These are phyloP conservation scores for Neuroterus valhalla DNA, from an alignment of 1,140 invertebrate species.

Conservation along the genomic window DNA sequence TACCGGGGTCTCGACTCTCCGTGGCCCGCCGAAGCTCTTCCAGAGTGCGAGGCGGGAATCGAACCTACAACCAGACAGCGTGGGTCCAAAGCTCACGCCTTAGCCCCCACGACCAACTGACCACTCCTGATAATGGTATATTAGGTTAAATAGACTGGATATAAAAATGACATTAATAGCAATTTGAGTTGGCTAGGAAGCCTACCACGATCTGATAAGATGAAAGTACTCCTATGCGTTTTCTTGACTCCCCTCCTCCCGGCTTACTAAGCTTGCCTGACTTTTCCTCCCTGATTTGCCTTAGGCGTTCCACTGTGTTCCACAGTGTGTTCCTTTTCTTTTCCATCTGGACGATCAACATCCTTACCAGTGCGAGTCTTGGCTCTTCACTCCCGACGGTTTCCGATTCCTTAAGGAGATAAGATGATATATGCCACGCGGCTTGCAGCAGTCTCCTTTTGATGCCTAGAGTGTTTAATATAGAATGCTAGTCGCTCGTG, in stretches of 20 bases:
- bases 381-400: constrained; percentile 50
- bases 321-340: constrained; percentile 28
- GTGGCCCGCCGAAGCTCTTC: too few species aligned
- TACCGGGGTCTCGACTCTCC: too few species aligned
- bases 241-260: background rate
- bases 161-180: too few species aligned
- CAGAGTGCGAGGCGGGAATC: too few species aligned
- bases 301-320: constrained; percentile 2
- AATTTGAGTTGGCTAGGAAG: constrained; percentile 52
- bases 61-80: too few species aligned
- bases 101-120: too few species aligned
- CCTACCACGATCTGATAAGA: constrained; percentile 55
- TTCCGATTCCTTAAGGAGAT: constrained; percentile 49
- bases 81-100: too few species aligned
- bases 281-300: constrained; percentile 27
- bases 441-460: constrained; percentile 48
- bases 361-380: constrained; percentile 41
- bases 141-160: too few species aligned
- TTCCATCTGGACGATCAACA: constrained; percentile 43
- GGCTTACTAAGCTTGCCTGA: too few species aligned
- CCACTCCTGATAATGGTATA: too few species aligned
- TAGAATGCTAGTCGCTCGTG: constrained; percentile 44
- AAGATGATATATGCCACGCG: constrained; percentile 55
- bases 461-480: constrained; percentile 50
- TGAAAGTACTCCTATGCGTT: constrained; percentile 45